A percentile compares a stretch with the other conserved stretches of the same genome.
phyloP scores from a whole-genome alignment of 2,888 invertebrate genomes.

The Geophilus truncorum region DNA sequence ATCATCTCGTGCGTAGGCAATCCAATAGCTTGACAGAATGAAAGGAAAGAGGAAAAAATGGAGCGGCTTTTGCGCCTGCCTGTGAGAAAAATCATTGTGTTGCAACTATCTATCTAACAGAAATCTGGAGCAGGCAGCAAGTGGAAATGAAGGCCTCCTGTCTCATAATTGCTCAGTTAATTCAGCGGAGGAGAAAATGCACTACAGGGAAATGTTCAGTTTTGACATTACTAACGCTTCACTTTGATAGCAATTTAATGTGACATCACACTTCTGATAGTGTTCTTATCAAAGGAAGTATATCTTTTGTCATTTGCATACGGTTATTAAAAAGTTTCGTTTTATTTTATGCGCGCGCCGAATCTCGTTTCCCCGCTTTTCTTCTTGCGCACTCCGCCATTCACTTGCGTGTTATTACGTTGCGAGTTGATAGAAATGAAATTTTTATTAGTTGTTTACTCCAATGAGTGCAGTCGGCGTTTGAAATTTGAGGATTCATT shows the following conservation, averaged over 20 bases:
- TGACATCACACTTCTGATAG: constrained; percentile 27
- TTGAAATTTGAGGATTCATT: not conserved
- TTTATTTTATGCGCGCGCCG: not conserved
- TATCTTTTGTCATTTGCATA: constrained; percentile 27
- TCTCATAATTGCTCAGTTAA: constrained; percentile 27
- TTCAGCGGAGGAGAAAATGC: constrained; percentile 22
- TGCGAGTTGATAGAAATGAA: not conserved
- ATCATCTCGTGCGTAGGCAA: constrained; percentile 21
- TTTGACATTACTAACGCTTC: constrained; percentile 24
- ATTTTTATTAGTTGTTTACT: not conserved
- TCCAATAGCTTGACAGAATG: constrained; percentile 22
- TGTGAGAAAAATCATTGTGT: constrained; percentile 17
- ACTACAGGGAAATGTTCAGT: constrained; percentile 22
- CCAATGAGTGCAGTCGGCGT: not conserved
- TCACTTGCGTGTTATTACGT: not conserved
- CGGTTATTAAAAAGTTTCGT: not conserved
- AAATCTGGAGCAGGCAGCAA: constrained; percentile 19
- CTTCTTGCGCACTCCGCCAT: not conserved
- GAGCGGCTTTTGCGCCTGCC: not conserved
- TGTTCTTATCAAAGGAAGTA: constrained; percentile 23
- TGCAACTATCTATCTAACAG: constrained; percentile 18
- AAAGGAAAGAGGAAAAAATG: not conserved
- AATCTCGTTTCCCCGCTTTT: not conserved
- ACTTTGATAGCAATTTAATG: constrained; percentile 21
- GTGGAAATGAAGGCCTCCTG: constrained; percentile 23